Evolutionary conservation across 1,140 invertebrate genomes (phyloP).

Genomic region (Hyles euphorbiae): DNA sequence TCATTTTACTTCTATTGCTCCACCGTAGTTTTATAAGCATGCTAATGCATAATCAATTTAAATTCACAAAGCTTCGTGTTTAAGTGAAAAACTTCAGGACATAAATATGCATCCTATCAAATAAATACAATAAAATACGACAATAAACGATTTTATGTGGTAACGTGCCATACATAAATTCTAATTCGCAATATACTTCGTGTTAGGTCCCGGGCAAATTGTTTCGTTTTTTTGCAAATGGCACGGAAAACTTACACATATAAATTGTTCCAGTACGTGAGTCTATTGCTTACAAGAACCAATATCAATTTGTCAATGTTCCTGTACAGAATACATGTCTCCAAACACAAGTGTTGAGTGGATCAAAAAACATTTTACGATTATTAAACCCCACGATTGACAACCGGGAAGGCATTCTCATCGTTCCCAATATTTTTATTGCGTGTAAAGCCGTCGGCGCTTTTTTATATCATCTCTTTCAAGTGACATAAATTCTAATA

Average conservation of each 20-base stretch:
- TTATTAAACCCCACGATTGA: slow-evolving; percentile 71
- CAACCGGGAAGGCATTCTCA: slow-evolving; percentile 67
- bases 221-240: slow-evolving; percentile 2
- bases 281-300: slow-evolving; percentile 7
- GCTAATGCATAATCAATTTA: slow-evolving; percentile 1
- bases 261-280: slow-evolving; percentile 8
- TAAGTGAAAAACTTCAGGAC: too few species aligned
- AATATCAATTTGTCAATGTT: slow-evolving; percentile 9
- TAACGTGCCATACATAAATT: slow-evolving; percentile 3
- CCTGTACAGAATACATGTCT: neutral
- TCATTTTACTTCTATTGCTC: too few species aligned
- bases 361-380: slow-evolving; percentile 71
- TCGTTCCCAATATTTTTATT: slow-evolving; percentile 73
- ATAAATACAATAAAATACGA: slow-evolving; percentile 6
- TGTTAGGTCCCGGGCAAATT: slow-evolving; percentile 7
- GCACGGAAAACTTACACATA: slow-evolving; percentile 3
- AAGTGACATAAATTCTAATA: slow-evolving; percentile 76
- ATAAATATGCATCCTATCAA: neutral
- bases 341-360: slow-evolving; percentile 29
- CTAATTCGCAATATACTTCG: slow-evolving; percentile 1
- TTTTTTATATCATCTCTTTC: slow-evolving; percentile 71
- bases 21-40: too few species aligned
- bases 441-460: slow-evolving; percentile 71
- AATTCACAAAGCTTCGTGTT: neutral
- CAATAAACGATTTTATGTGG: neutral